A percentile compares a stretch with the other conserved stretches of the same genome.
phyloP scores from a whole-genome alignment of 2,797 vertebrate species.

The Falco berigora region DNA sequence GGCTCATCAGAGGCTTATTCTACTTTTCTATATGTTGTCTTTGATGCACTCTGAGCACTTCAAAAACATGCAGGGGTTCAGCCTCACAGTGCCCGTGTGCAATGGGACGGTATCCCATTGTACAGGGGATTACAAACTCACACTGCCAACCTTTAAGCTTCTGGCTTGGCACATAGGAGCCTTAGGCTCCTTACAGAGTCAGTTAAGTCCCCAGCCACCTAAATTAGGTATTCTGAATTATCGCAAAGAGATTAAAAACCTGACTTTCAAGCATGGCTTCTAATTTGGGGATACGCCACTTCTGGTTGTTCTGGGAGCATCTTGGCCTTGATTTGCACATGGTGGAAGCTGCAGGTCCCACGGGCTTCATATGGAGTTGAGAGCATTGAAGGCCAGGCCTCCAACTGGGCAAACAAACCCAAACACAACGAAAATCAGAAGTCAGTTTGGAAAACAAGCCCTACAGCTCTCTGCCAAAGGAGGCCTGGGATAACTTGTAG shows the following conservation, averaged over 20 bases:
- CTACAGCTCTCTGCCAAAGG: not conserved
- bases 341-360: not conserved
- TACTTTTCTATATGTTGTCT: not conserved
- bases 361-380: not conserved
- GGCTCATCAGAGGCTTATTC: not conserved
- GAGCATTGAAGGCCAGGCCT: not conserved
- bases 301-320: not conserved
- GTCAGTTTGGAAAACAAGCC: not conserved
- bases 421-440: not conserved
- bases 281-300: not conserved
- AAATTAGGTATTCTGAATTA: not conserved
- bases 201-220: not conserved
- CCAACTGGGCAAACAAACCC: not conserved
- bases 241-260: not conserved
- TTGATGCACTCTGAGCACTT: not conserved
- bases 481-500: not conserved
- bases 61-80: not conserved
- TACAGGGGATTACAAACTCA: not conserved
- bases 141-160: not conserved
- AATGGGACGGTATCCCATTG: not conserved
- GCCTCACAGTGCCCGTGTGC: not conserved
- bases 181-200: not conserved
- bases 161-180: not conserved
- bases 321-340: not conserved
- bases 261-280: not conserved